Percentiles rank a stretch among this genome's conserved stretches.
Evolutionary conservation across 2,888 invertebrate species (phyloP).

Genomic region (Drosophila vallismaia): DNA sequence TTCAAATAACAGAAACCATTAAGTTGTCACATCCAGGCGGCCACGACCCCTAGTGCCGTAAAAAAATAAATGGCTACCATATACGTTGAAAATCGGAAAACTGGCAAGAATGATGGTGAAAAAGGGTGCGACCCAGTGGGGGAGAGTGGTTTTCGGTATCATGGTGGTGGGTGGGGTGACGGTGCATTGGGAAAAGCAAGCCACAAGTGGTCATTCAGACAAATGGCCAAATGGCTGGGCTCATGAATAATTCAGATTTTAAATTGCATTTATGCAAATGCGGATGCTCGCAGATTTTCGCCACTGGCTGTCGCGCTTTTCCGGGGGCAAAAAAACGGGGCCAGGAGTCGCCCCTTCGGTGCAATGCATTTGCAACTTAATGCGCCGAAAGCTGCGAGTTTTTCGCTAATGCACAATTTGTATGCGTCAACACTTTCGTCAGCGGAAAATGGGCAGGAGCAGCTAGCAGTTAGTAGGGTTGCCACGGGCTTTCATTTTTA

Average conservation of each 20-base stretch:
- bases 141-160: too few relatives aligned
- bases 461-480: not conserved
- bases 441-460: conserved; percentile 1
- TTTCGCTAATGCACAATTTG: conserved; percentile 80
- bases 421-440: conserved; percentile 79
- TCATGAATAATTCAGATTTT: conserved; percentile 80
- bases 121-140: not conserved
- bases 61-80: conserved; percentile 24
- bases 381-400: conserved; percentile 74
- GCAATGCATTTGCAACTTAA: conserved; percentile 76
- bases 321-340: conserved; percentile 6
- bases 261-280: conserved; percentile 80
- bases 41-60: conserved; percentile 26
- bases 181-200: conserved; percentile 56
- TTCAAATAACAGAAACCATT: conserved; percentile 78
- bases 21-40: conserved; percentile 74
- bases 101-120: not conserved
- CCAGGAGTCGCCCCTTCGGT: conserved; percentile 7
- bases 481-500: conserved; percentile 62
- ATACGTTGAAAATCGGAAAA: conserved; percentile 20
- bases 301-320: conserved; percentile 60
- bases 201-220: conserved; percentile 79
- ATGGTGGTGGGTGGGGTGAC: conserved; percentile 1
- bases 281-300: conserved; percentile 79
- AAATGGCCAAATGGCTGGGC: conserved; percentile 78